Base-by-base conservation (phyloP, 2,888 invertebrate genomes). In the Leptinotarsa haldemani region DNA sequence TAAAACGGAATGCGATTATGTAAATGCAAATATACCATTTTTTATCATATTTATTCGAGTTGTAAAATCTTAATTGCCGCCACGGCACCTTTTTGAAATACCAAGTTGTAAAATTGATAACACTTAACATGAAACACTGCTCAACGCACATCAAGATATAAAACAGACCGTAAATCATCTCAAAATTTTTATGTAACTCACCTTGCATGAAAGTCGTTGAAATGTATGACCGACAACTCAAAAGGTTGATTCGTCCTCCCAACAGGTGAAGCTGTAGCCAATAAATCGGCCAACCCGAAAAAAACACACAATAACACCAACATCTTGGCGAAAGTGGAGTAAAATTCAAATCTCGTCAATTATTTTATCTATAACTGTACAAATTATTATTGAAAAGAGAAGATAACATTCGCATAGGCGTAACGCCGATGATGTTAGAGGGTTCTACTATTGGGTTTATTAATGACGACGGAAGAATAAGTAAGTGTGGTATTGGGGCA, bases 131-230 rank as follows among this genome's bases (percentile, higher is more conserved):
- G 4, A 50, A 15, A n/a, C 50, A 40, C 40, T 40, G 40, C 9
- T 40, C 9, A 9, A 40, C 40, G 9, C 40, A 40, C 9, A 40
- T 40, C 2, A 40, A 40, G 9, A 40, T 40, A 40, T 9, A 40
- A 40, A 7, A 40, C 40, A 16, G 0, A 50, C 15, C n/a, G 58
- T 18, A 13, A 56, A 58, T 46, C 9, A 48, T 48, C 4, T 22
- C 4, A 52, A 40, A 12, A n/a, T 25, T 52, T 63, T 20, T 7
- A 30, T 7, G 20, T n/a, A 20, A 83, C 88, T 84, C 84, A 90
- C 90, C 90, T 88, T 15, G 90, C 90, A 80, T 90, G 90, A 81
- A 90, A 90, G 86, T 90, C 90, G 79, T 90, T 90, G 69, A 90
- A 88, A 80, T 90, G 90, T 69, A 90, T 87, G 67, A 92, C 88